Evolutionary conservation across 2,888 invertebrate genomes (phyloP).

Genomic region (Chesias legatella): DNA sequence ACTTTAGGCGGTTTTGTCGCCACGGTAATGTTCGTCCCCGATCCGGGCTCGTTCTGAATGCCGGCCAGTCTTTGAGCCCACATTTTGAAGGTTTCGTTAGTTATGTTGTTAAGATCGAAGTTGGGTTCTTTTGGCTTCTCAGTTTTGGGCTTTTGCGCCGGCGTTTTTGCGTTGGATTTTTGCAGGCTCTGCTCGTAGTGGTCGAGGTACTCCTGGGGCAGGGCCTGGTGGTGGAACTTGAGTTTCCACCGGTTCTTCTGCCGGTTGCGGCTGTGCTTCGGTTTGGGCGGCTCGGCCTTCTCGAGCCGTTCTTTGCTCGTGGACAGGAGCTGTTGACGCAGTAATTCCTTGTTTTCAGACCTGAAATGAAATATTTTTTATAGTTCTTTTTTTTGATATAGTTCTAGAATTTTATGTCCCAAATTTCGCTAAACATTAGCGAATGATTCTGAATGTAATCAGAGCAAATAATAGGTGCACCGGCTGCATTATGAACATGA

Average conservation of each 20-base stretch:
- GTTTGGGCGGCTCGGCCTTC: slow-evolving; percentile 53
- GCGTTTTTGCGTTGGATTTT: slow-evolving; percentile 63
- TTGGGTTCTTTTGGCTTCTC: slow-evolving; percentile 65
- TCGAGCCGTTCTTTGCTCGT: slow-evolving; percentile 64
- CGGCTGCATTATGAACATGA: too few relatives aligned
- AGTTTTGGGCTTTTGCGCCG: slow-evolving; percentile 41
- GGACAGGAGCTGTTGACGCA: slow-evolving; percentile 67
- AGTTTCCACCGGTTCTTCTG: slow-evolving; percentile 86
- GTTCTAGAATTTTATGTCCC: too few relatives aligned
- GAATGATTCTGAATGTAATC: too few relatives aligned
- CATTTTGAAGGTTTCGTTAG: slow-evolving; percentile 84
- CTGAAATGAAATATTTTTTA: slow-evolving; percentile 43
- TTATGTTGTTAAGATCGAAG: slow-evolving; percentile 61
- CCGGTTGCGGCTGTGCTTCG: slow-evolving; percentile 65
- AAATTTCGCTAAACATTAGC: too few relatives aligned
- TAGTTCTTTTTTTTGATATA: not conserved
- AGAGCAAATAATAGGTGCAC: too few relatives aligned
- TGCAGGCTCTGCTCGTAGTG: slow-evolving; percentile 88
- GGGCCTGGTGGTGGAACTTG: slow-evolving; percentile 89
- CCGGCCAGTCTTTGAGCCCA: slow-evolving; percentile 89
- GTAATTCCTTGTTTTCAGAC: slow-evolving; percentile 69
- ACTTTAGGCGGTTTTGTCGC: slow-evolving; percentile 42
- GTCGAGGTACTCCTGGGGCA: slow-evolving; percentile 88
- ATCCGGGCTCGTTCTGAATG: slow-evolving; percentile 81
- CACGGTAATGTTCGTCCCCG: slow-evolving; percentile 27